Evolutionary conservation across 2,113 vertebrate species (phyloP), one percentile per base, ranked within the genome.

Genomic region (Maccullochella peelii): DNA sequence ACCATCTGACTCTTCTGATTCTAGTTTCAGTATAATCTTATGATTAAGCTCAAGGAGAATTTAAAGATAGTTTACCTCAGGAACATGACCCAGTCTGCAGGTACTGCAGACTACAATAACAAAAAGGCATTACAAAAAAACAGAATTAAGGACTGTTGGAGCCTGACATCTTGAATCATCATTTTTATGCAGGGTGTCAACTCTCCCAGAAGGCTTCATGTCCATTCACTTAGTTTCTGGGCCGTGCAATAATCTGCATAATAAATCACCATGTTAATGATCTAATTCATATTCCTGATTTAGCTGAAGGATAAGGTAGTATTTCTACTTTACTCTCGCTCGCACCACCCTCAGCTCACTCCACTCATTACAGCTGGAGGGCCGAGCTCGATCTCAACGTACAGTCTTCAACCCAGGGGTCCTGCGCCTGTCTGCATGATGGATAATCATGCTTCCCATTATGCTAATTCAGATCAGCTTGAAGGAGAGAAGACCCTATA

Each of bases 381-480:
- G 15, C 23, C 27, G 0, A 49, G 40, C 70, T 77, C 7, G 0
- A 33, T 44, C 75, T 63, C 36, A 27, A 42, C 38, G 66, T 21
- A n/a, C 42, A 69, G 79, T 55, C 42, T 36, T 79, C 42, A 57
- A 61, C 77, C 63, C 73, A 42, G 54, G 73, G 47, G 50, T 81
- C 33, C 83, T 1, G 33, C 30, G 68, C 65, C 77, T 57, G 79
- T 38, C 49, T 50, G 15, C 61, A 55, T 76, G 79, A 86, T 91
- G 63, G 89, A 91, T 85, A 86, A 74, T 82, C 74, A 87, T 52
- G 62, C 67, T 70, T 70, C 58, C 36, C 23, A 81, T 89, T 89
- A 90, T 88, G 79, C 67, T 85, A 90, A 91, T 87, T 86, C 25
- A 80, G 61, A 63, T 61, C 69, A 55, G 6, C 79, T 76, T 73